A percentile compares a stretch with the other conserved stretches of the same genome.
Evolutionary conservation across 2,888 invertebrate genomes (phyloP).

Genomic region (Tenthredo scrophulariae): DNA sequence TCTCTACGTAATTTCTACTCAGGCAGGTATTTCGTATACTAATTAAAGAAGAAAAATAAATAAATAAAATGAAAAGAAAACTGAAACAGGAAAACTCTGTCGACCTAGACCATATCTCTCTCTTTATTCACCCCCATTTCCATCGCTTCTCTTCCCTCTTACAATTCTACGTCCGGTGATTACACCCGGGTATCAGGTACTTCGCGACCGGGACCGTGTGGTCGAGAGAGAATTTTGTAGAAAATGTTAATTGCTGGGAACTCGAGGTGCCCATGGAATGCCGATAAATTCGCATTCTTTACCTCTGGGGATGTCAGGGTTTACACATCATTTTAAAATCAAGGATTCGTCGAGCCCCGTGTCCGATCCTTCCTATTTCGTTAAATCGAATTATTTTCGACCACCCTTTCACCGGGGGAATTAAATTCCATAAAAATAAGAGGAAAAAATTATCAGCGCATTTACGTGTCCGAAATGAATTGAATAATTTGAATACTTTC

Average conservation of each 20-base stretch:
- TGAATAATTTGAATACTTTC: background rate
- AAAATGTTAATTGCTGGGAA: constrained; percentile 48
- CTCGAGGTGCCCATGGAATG: constrained; percentile 12
- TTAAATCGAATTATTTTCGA: too few relatives aligned
- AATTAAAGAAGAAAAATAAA: background rate
- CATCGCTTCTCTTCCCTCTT: background rate
- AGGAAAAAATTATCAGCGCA: background rate
- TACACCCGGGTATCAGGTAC: constrained; percentile 10
- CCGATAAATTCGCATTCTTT: constrained; percentile 32
- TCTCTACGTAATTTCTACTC: background rate
- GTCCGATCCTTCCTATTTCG: background rate
- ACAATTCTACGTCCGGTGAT: background rate
- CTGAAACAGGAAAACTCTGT: background rate
- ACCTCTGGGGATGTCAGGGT: background rate
- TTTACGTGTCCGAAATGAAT: background rate
- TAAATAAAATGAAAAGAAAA: background rate
- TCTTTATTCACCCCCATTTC: background rate
- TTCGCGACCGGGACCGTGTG: constrained; percentile 5
- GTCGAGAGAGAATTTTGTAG: constrained; percentile 24
- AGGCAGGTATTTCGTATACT: background rate
- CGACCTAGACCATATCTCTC: constrained; percentile 2
- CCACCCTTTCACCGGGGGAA: background rate
- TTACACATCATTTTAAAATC: background rate
- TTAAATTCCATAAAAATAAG: background rate
- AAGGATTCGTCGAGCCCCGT: background rate